A percentile compares a stretch with the other conserved stretches of the same genome.
phyloP scores from a whole-genome alignment of 2,888 invertebrate genomes.

The Zhengitettix transpicula region DNA sequence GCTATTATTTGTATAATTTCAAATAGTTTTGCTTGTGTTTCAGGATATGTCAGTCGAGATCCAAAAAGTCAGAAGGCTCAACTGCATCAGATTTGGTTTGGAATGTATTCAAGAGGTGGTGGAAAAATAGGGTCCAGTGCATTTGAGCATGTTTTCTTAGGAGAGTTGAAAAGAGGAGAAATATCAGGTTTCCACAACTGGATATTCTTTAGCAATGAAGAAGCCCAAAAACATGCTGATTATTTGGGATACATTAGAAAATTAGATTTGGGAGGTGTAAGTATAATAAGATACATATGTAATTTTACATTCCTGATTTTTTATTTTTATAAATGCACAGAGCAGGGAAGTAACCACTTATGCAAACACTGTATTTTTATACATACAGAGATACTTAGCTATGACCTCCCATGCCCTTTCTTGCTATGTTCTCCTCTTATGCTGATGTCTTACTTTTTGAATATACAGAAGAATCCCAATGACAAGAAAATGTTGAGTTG shows the following conservation, averaged over 20 bases:
- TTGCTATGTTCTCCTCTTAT: too few species aligned
- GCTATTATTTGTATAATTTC: too few species aligned
- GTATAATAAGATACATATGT: too few species aligned
- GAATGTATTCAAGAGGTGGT: conserved; percentile 62
- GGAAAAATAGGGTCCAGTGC: conserved; percentile 74
- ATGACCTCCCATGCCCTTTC: too few species aligned
- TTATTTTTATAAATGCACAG: too few species aligned
- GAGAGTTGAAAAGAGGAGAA: conserved; percentile 64
- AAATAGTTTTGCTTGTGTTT: neutral
- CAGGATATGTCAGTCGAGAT: conserved; percentile 43
- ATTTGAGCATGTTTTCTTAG: conserved; percentile 84
- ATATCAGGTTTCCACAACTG: conserved; percentile 81
- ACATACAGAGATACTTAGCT: too few species aligned
- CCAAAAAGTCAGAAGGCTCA: conserved; percentile 53
- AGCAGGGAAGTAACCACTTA: too few species aligned
- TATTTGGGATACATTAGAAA: conserved; percentile 67
- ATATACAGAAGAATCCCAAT: too few species aligned
- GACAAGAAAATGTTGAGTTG: too few species aligned
- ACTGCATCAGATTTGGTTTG: conserved; percentile 62
- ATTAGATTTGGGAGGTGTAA: conserved; percentile 51
- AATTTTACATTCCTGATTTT: too few species aligned
- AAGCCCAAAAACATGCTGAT: conserved; percentile 48
- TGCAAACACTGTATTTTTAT: too few species aligned
- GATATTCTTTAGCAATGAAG: conserved; percentile 69
- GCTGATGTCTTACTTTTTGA: too few species aligned